Percentiles rank a stretch among this genome's conserved stretches.
Conservation (phyloP, 2,797 vertebrate genomes). For the Thalassophryne amazonica region DNA sequence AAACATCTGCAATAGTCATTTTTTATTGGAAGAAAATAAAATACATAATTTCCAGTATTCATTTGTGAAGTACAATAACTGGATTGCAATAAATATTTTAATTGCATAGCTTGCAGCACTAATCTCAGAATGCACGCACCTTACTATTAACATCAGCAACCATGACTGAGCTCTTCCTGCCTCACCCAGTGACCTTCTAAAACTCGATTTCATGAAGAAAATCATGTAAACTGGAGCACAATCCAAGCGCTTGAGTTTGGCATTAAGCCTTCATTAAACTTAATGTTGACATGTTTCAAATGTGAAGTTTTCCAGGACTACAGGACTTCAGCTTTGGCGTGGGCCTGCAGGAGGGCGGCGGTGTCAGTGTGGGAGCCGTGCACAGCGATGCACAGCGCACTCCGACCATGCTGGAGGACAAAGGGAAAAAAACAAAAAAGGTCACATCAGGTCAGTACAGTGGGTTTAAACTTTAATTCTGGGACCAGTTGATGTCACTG, state of each 20-base stretch:
- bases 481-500: no score
- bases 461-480: not conserved
- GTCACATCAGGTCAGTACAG: not conserved
- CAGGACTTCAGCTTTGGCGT: slow-evolving; percentile 60
- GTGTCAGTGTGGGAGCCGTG: slow-evolving; percentile 74
- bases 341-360: slow-evolving; percentile 73
- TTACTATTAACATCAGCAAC: slow-evolving; percentile 2
- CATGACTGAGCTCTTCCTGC: not conserved
- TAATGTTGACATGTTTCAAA: not conserved
- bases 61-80: not conserved
- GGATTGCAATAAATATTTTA: slow-evolving; percentile 49
- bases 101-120: slow-evolving; percentile 41
- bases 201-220: not conserved
- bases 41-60: not conserved
- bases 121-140: no score
- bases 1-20: not conserved
- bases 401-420: slow-evolving; percentile 66
- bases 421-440: not conserved
- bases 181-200: not conserved
- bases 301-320: slow-evolving; percentile 6
- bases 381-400: slow-evolving; percentile 72
- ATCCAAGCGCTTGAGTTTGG: not conserved
- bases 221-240: not conserved
- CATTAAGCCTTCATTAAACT: not conserved
- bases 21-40: not conserved